phyloP scores from a whole-genome alignment of 1,140 invertebrate genomes.

The Drosophila parabipectinata region DNA sequence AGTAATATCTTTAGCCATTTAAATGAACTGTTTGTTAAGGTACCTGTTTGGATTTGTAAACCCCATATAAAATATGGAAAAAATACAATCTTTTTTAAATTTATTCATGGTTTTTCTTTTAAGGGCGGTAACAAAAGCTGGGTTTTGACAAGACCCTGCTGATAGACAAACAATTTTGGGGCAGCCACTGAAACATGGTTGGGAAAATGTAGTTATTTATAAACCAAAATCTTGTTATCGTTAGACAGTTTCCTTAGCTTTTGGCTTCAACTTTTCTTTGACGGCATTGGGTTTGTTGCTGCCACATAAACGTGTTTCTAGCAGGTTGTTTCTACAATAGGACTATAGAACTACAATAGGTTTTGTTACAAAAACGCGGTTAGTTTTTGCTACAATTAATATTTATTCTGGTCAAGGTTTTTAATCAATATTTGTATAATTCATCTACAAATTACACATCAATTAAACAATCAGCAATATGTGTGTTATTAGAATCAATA shows the following conservation, averaged over 20 bases:
- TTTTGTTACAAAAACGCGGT: too few relatives aligned
- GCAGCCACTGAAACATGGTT: too few relatives aligned
- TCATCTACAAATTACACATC: not conserved
- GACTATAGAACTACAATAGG: too few relatives aligned
- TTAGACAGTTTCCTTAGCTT: slow-evolving; percentile 31
- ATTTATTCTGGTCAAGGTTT: not conserved
- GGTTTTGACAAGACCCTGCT: slow-evolving; percentile 12
- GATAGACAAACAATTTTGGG: slow-evolving; percentile 22
- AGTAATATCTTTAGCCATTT: not conserved
- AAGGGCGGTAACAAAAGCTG: slow-evolving; percentile 21
- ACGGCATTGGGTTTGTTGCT: slow-evolving; percentile 55
- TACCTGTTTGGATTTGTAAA: slow-evolving; percentile 2
- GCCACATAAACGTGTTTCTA: not conserved
- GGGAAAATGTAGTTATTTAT: slow-evolving; percentile 57
- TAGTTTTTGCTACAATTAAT: too few relatives aligned
- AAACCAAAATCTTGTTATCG: slow-evolving; percentile 78
- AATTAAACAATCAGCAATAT: not conserved
- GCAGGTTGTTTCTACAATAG: too few relatives aligned
- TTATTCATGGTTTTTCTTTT: slow-evolving; percentile 51
- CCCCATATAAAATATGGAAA: slow-evolving; percentile 13
- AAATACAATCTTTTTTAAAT: slow-evolving; percentile 10
- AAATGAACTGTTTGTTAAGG: not conserved
- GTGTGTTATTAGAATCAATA: not conserved
- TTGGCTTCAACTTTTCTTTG: slow-evolving; percentile 22
- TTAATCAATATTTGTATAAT: not conserved